Percentiles rank a stretch among this genome's conserved stretches.
These are phyloP conservation scores for Sinohyriopsis cumingii DNA, from an alignment of 2,888 invertebrate species.

Conservation along the genomic window DNA sequence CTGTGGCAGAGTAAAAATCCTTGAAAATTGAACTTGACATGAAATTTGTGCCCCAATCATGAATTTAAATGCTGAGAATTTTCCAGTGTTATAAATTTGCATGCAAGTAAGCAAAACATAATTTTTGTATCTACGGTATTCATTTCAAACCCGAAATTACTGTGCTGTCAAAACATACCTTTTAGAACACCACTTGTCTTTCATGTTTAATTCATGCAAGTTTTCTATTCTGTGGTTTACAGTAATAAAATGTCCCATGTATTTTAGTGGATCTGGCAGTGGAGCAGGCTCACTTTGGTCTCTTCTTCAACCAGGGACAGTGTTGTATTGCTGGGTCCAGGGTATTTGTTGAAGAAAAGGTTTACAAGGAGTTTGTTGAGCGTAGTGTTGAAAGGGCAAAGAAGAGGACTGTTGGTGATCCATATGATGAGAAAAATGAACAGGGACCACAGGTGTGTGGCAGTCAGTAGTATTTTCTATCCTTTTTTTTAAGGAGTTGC, in stretches of 20 bases:
- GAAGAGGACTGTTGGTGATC: conserved; percentile 87
- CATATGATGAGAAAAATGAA: conserved; percentile 85
- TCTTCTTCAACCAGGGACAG: conserved; percentile 96
- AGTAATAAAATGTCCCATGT: neutral
- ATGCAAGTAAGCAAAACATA: too few species aligned
- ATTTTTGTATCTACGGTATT: neutral
- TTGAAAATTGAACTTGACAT: too few species aligned
- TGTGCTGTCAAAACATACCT: too few species aligned
- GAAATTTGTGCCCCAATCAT: too few species aligned
- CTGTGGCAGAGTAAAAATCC: too few species aligned
- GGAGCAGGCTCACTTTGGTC: conserved; percentile 79
- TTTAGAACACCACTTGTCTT: neutral
- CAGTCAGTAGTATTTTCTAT: neutral
- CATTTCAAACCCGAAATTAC: neutral
- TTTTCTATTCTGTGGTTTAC: conserved; percentile 2
- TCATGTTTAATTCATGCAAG: conserved; percentile 1
- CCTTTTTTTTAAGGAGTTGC: neutral
- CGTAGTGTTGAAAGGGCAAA: conserved; percentile 84
- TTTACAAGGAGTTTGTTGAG: conserved; percentile 93
- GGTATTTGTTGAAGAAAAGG: conserved; percentile 89
- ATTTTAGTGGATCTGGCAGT: conserved; percentile 64
- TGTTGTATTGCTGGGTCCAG: conserved; percentile 95
- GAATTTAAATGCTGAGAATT: too few species aligned
- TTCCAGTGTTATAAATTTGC: too few species aligned
- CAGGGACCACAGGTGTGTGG: conserved; percentile 87